Conservation (phyloP, 2,888 invertebrate species). For the Lottia scabra region DNA sequence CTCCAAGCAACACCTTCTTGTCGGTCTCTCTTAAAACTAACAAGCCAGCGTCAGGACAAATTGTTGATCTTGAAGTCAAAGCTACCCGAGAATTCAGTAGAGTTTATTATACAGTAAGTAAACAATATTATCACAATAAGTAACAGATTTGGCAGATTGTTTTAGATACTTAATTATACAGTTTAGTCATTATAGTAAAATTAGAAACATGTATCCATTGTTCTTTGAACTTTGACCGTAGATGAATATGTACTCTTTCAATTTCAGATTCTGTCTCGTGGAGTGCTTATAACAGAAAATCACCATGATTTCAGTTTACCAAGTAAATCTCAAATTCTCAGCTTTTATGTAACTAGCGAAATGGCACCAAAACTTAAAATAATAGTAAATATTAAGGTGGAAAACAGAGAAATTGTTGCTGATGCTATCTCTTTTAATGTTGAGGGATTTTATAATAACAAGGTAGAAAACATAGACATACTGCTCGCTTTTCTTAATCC, state of each 20-base stretch:
- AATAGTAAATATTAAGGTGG: background rate
- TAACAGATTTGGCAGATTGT: too few species aligned
- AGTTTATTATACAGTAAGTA: too few species aligned
- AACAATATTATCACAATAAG: too few species aligned
- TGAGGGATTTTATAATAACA: background rate
- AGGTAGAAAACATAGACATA: background rate
- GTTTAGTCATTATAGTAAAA: too few species aligned
- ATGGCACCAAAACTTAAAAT: background rate
- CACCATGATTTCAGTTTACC: constrained; percentile 7
- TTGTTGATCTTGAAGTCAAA: too few species aligned
- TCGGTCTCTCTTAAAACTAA: background rate
- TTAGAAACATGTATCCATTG: too few species aligned
- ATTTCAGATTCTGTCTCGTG: constrained; percentile 32
- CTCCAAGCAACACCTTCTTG: background rate
- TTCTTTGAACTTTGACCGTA: too few species aligned
- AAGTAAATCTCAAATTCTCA: constrained; percentile 12
- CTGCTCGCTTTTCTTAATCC: background rate
- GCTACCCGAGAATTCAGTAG: too few species aligned
- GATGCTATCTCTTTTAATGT: background rate
- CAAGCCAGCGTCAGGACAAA: too few species aligned
- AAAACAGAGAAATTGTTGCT: background rate
- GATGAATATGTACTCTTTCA: too few species aligned
- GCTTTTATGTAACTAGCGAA: constrained; percentile 25
- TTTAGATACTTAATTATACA: too few species aligned
- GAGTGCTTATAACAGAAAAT: constrained; percentile 18